Evolutionary conservation across 2,888 invertebrate genomes (phyloP), one percentile per base, ranked within the genome.

Genomic region (Lissonota sp.): DNA sequence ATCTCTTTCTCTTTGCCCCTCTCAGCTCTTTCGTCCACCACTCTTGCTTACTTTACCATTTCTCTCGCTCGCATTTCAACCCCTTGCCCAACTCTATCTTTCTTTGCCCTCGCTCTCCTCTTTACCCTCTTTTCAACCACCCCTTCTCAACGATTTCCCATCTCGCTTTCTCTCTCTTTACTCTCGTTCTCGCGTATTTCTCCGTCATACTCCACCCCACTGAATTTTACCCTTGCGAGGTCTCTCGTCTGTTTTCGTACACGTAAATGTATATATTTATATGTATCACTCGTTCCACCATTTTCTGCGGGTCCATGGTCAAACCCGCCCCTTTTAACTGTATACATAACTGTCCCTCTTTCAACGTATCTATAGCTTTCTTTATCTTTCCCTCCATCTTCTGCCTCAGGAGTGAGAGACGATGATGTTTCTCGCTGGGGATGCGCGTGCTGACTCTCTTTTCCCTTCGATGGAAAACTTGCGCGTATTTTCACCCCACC

Each of bases 91-190:
- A 49, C 63, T 37, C 39, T 58, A 55, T 37, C 58, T 53, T 49
- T 46, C 44, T 26, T 14, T 58, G 53, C 58, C 63, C 39, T 57
- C 46, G 26, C 49, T 40, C n/a, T 64, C 74, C 58, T 91, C 90
- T 90, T 90, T 90, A 90, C 89, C 90, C 86, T 90, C 89, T 88
- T 88, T 88, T 51, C 77, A 62, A 62, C 53, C 51, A 40, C 16
- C 67, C 63, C 57, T 63, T 69, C 57, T 63, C 72, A 5, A 49
- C 53, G 67, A 85, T 84, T 86, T 83, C 84, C 85, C 85, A 40
- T 40, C 16, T 44, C n/a, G 2, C 71, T 81, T 62, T 58, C 70
- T 42, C 69, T 53, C 63, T 46, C 40, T 73, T 46, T 74, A 73
- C 46, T 77, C 55, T 75, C 62, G 67, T 63, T 79, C 70, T 51